A percentile compares a stretch with the other conserved stretches of the same genome.
These are phyloP conservation scores for Papilio elwesi DNA, from an alignment of 2,888 invertebrate genomes.

Conservation along the genomic window DNA sequence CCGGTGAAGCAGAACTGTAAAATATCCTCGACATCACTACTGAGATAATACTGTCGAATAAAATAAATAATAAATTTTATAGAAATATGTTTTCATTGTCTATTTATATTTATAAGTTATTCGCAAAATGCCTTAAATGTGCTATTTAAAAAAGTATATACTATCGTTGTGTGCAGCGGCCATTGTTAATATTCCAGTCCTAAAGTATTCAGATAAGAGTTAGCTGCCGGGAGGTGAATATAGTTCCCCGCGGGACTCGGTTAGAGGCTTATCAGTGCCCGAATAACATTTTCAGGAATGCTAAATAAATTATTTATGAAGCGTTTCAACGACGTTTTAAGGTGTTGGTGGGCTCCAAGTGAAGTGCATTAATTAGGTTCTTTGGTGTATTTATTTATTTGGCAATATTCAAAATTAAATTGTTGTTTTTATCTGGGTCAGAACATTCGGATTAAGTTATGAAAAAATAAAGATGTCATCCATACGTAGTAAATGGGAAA, in stretches of 20 bases:
- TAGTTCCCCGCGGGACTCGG: constrained; percentile 49
- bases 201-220: constrained; percentile 53
- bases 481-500: too few species aligned
- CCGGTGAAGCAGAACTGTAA: too few species aligned
- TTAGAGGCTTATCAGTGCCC: constrained; percentile 57
- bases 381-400: background rate
- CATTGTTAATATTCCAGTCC: constrained; percentile 25
- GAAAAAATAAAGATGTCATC: too few species aligned
- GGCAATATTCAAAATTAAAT: background rate
- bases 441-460: too few species aligned
- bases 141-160: background rate
- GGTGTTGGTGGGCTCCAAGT: constrained; percentile 46
- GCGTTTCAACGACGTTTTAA: constrained; percentile 45
- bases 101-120: too few species aligned
- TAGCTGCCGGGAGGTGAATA: constrained; percentile 58
- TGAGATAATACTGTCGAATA: too few species aligned
- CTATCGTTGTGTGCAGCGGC: background rate
- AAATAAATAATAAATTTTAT: too few species aligned
- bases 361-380: constrained; percentile 45
- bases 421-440: background rate
- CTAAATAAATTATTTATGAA: constrained; percentile 64
- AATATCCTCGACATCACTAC: too few species aligned
- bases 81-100: too few species aligned
- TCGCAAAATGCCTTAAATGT: background rate
- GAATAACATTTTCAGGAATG: constrained; percentile 62